Percentiles rank a stretch among this genome's conserved stretches.
These are phyloP conservation scores for Meteorus cinctellus DNA, from an alignment of 2,888 invertebrate species.

Conservation along the genomic window DNA sequence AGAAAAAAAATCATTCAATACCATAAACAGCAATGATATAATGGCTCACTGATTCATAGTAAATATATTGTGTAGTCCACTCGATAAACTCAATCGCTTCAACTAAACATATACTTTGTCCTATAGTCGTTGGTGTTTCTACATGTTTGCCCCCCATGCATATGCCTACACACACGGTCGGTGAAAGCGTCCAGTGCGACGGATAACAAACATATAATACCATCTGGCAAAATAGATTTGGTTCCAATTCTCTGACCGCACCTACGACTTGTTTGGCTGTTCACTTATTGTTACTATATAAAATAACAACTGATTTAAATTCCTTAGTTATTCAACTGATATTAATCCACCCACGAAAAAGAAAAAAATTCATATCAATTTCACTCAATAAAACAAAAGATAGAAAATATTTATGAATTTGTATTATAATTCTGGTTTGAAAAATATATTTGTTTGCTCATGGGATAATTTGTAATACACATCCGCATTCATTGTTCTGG, in stretches of 20 bases:
- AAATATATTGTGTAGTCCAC: conserved; percentile 15
- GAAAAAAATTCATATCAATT: neutral
- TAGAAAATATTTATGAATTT: neutral
- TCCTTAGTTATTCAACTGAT: neutral
- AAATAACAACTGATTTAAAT: neutral
- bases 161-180: neutral
- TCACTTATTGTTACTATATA: neutral
- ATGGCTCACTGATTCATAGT: conserved; percentile 13
- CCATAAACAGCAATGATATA: conserved; percentile 17
- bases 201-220: conserved; percentile 10
- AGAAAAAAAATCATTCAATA: neutral
- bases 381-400: neutral
- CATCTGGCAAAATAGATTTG: conserved; percentile 20
- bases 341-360: neutral
- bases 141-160: conserved; percentile 1
- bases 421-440: neutral
- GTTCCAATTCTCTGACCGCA: conserved; percentile 22
- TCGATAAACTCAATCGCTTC: conserved; percentile 12
- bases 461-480: conserved; percentile 1
- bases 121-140: neutral
- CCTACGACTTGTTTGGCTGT: conserved; percentile 20
- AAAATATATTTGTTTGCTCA: neutral
- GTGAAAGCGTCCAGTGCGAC: conserved; percentile 36
- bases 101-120: neutral
- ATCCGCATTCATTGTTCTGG: conserved; percentile 22